Evolutionary conservation across 2,113 vertebrate species (phyloP), one percentile per base, ranked within the genome.

Genomic region (Channa argus): DNA sequence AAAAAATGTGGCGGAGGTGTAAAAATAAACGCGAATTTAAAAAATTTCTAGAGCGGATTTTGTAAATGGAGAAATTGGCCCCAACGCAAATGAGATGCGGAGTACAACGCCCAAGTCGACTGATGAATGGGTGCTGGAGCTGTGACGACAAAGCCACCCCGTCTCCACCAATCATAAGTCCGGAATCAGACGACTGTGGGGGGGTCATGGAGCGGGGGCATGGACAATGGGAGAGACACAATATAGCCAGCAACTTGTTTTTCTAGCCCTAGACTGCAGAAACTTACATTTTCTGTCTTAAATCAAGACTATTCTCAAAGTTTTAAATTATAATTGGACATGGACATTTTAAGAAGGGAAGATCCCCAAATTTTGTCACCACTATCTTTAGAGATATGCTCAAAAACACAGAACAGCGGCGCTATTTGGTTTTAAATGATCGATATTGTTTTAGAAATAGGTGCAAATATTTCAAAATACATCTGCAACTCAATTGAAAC

Each of bases 1-100:
- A 66, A 74, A 94, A 96, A 85, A 83, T 80, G 79, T 76, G 70
- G 76, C 52, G 54, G 88, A 76, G 74, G 64, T 15, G 79, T 59
- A 54, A 85, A 79, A 24, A 88, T 69, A 80, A 86, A 90, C 44
- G 47, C 33, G 11, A 73, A 87, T 80, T 91, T 82, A 83, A 81
- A 11, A 63, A 37, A 82, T 83, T 86, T 71, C 69, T 54, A 77
- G 86, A 87, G 83, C 67, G 39, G 86, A 90, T 84, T 92, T 98
- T 95, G 95, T 95, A 97, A 96, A 96, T 96, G 96, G 96, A 97
- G 96, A 96, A 97, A 97, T 97, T 95, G 96, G 96, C 96, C 95
- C 95, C 94, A 94, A 96, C 94, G 95, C 95, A 98, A 99, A 98
- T 98, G 97, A 98, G 96, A 98, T 98, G 97, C 97, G 93, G 94